Base-by-base conservation (phyloP, 2,888 invertebrate species). In the Pseudococcus longispinus region DNA sequence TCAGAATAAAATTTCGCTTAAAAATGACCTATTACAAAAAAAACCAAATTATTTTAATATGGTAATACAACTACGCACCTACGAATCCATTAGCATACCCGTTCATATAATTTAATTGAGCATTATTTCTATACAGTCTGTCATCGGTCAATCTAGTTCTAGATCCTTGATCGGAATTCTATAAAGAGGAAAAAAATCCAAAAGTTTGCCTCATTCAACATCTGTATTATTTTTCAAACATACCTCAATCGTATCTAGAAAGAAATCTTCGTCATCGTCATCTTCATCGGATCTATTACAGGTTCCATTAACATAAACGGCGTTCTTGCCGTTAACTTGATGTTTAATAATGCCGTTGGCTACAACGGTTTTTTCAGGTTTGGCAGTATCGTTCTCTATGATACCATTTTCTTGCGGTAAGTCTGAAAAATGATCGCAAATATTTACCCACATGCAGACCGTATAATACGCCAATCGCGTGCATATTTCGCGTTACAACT, bases 211-310 rank as follows among this genome's bases (percentile, higher is more conserved):
- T 70, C 18, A 77, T 44, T 77, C 23, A 18, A 77, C 51, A 20
- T 1, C 18, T n/a, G 42, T 13, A 84, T 83, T 83, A 44, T n/a
- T n/a, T n/a, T 60, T 9, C 60, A 60, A 23, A 32, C 91, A 91
- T 90, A 95, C 94, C 91, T 96, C 96, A 88, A 95, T 93, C 18
- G 96, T 95, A 91, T 96, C 96, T 87, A 94, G 95, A 90, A 94
- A 96, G 91, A 95, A 95, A 90, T 96, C 96, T 89, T 95, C 95
- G 80, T 94, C 94, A 90, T 94, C 94, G 90, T 94, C 94, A 26
- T 90, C 89, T 23, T 89, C 89, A 46, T 51, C 87, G 87, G 88
- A 42, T 44, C 42, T 20, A 42, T 20, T 42, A 80, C 42, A 80
- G 42, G 29, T 32, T 46, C 85, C 74, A 74, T 74, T 85, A 37